Percentiles rank a stretch among this genome's conserved stretches.
Evolutionary conservation across 2,888 invertebrate genomes (phyloP).

Genomic region (Hydriomena furcata): DNA sequence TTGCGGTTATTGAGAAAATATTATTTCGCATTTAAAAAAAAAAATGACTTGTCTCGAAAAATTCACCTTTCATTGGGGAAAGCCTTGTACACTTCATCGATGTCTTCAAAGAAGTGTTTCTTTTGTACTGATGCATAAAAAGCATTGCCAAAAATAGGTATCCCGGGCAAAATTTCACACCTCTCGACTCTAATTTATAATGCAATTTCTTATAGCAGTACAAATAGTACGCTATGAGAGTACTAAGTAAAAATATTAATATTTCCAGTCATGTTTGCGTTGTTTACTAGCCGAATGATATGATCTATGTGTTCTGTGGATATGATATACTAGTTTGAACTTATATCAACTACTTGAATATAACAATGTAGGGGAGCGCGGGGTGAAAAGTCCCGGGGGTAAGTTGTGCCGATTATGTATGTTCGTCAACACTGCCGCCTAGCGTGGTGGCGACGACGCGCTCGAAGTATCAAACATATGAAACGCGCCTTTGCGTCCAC

Average conservation of each 20-base stretch:
- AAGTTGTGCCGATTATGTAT: too few relatives aligned
- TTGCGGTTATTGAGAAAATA: too few relatives aligned
- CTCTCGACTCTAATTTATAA: constrained; percentile 48
- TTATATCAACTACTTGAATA: too few relatives aligned
- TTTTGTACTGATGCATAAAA: constrained; percentile 44
- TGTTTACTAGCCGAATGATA: constrained; percentile 1
- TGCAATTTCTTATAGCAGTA: constrained; percentile 51
- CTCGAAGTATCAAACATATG: too few relatives aligned
- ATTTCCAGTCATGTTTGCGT: constrained; percentile 59
- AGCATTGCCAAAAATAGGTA: constrained; percentile 65
- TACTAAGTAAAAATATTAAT: constrained; percentile 52
- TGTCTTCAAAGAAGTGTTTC: constrained; percentile 54
- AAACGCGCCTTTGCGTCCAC: too few relatives aligned
- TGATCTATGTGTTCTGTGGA: too few relatives aligned
- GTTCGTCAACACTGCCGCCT: too few relatives aligned
- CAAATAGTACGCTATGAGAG: constrained; percentile 46
- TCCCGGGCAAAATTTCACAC: constrained; percentile 56
- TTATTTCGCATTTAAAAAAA: too few relatives aligned
- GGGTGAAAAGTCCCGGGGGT: too few relatives aligned
- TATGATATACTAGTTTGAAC: background rate
- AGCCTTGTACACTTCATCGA: constrained; percentile 54
- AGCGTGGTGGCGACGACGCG: too few relatives aligned
- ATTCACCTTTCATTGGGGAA: constrained; percentile 63
- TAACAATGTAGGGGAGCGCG: too few relatives aligned
- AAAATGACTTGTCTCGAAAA: too few relatives aligned